Conservation (phyloP, 1,140 invertebrate species). For the Meloidogyne exigua region DNA sequence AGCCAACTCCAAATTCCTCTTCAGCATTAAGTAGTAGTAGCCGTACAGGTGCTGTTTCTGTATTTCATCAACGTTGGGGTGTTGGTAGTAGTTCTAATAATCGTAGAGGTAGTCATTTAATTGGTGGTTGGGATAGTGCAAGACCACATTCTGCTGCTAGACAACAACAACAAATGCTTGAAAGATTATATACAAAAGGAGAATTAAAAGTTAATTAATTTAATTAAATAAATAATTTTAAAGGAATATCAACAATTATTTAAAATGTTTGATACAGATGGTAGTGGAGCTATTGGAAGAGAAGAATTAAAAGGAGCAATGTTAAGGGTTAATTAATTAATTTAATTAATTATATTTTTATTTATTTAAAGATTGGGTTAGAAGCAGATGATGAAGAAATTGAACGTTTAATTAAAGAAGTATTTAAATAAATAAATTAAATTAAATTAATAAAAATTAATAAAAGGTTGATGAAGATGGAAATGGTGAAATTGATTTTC, state of each 20-base stretch:
- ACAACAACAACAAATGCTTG: conserved; percentile 27
- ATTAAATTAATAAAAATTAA: not conserved
- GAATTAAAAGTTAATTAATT: conserved; percentile 24
- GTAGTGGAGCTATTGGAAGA: conserved; percentile 60
- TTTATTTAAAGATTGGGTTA: conserved; percentile 44
- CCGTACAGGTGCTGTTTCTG: not conserved
- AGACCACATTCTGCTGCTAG: conserved; percentile 18
- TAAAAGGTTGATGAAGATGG: conserved; percentile 61
- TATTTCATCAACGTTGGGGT: not conserved
- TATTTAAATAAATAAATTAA: conserved; percentile 8
- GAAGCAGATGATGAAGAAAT: conserved; percentile 55
- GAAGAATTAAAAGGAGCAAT: conserved; percentile 61
- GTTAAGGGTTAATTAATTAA: conserved; percentile 25
- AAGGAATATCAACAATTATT: conserved; percentile 58
- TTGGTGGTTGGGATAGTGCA: conserved; percentile 19
- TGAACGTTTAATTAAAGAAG: conserved; percentile 58
- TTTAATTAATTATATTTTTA: not conserved
- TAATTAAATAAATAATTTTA: conserved; percentile 8
- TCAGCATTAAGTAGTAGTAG: conserved; percentile 10
- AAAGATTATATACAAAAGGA: conserved; percentile 31
- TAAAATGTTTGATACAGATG: conserved; percentile 63
- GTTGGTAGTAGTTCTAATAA: not conserved
- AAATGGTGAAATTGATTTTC: conserved; percentile 63
- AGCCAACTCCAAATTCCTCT: conserved; percentile 11
- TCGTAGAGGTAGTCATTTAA: conserved; percentile 17